Evolutionary conservation across 2,888 invertebrate genomes (phyloP), one percentile per base, ranked within the genome.

Genomic region (Germaria angustata): DNA sequence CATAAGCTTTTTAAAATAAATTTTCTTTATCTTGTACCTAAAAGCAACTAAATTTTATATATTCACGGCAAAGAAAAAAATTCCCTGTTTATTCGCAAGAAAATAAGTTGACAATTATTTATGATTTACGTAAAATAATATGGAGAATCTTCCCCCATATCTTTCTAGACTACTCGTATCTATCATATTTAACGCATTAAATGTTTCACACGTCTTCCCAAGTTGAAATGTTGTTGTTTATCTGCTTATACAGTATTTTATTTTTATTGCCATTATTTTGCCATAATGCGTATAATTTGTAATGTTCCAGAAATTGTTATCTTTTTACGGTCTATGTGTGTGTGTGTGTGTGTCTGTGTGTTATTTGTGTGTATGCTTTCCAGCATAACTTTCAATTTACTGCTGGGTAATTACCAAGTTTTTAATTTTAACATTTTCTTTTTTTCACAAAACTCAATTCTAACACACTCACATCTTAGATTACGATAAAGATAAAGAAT

Each of bases 371-470:
- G n/a, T n/a, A n/a, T n/a, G n/a, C n/a, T n/a, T n/a, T n/a, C n/a
- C n/a, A n/a, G n/a, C n/a, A n/a, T 17, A 76, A 80, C 71, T 81
- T 78, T 32, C 11, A 34, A 49, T 20, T 9, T 15, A 66, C 77
- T 77, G 68, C 59, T 72, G 80, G 85, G 81, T 84, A 85, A 85
- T 85, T 85, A 86, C 80, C 24, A 82, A 66, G 53, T 78, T 80
- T 84, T 81, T 80, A 82, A 80, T 77, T 81, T 82, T 84, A 13
- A 4, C 17, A 17, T 53, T 41, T 34, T 8, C 46, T 41, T 57
- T 46, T 57, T 36, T 11, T 7, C 17, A 49, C 2, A 7, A 17
- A 51, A 41, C 36, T 51, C 20, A 17, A 11, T 51, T 59, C 11
- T 24, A 34, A 53, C 32, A 53, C 11, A 53, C 32, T 44, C 11